phyloP scores from a whole-genome alignment of 2,888 invertebrate genomes.

The Acanthosepion pharaonis region DNA sequence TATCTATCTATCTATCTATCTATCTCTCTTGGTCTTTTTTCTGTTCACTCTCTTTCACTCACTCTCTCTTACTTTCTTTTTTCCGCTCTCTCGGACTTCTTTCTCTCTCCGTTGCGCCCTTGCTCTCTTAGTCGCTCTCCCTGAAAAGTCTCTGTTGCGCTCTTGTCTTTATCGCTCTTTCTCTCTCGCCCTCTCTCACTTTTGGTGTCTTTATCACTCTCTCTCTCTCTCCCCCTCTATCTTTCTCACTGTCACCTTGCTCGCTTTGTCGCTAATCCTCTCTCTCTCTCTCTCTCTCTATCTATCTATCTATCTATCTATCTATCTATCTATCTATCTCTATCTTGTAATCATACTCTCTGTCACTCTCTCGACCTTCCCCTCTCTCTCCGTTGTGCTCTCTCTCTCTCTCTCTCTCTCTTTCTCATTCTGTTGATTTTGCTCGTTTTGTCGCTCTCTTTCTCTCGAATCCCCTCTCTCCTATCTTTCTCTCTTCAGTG shows the following conservation, averaged over 20 bases:
- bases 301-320: neutral
- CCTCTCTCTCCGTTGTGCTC: neutral
- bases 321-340: neutral
- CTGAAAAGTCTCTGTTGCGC: no score
- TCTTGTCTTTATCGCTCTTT: no score
- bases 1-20: no score
- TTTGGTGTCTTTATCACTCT: no score
- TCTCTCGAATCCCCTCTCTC: constrained; percentile 38
- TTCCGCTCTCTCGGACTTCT: neutral
- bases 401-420: constrained; percentile 49
- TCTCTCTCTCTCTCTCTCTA: neutral
- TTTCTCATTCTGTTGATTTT: neutral
- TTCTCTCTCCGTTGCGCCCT: neutral
- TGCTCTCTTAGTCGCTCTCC: neutral
- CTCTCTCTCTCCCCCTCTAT: neutral
- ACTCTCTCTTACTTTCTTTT: no score
- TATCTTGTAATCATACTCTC: neutral
- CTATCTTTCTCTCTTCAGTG: neutral
- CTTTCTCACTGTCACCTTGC: neutral
- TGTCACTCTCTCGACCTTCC: no score
- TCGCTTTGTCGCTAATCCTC: no score
- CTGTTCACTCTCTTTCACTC: neutral
- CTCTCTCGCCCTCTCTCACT: no score
- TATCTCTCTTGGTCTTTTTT: neutral
- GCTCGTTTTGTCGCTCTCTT: neutral